These are phyloP conservation scores for Pteronotus mesoamericanus DNA, from an alignment of 2,797 vertebrate species.

Conservation along the genomic window DNA sequence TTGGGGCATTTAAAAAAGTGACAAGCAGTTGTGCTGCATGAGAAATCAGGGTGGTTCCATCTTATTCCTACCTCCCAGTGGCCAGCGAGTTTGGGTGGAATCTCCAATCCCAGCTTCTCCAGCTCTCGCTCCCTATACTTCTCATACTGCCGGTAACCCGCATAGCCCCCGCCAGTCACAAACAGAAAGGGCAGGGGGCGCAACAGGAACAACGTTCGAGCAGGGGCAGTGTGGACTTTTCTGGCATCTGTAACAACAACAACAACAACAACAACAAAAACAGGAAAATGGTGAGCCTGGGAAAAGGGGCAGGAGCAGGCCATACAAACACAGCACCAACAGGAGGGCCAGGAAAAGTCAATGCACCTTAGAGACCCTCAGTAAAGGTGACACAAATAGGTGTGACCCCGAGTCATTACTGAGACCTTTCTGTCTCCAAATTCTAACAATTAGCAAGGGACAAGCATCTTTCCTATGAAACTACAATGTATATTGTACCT, in stretches of 20 bases:
- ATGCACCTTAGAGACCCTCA: too few relatives aligned
- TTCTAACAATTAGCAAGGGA: background rate
- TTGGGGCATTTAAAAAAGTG: background rate
- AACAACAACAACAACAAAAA: background rate
- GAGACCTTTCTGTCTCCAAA: background rate
- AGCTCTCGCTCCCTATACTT: constrained; percentile 81
- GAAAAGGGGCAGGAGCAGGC: background rate
- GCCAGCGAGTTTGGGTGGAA: constrained; percentile 85
- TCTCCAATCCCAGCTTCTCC: constrained; percentile 84
- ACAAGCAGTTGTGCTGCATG: background rate
- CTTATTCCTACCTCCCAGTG: constrained; percentile 86
- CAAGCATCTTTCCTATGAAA: background rate
- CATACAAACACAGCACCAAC: background rate
- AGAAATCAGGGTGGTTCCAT: background rate
- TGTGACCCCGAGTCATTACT: background rate
- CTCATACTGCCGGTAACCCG: constrained; percentile 90
- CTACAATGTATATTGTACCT: background rate
- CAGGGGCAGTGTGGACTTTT: constrained; percentile 78
- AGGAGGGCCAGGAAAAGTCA: background rate
- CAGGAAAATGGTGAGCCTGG: background rate
- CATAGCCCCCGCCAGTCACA: constrained; percentile 88
- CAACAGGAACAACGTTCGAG: constrained; percentile 77
- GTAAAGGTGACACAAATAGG: background rate
- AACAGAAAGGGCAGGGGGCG: constrained; percentile 88
- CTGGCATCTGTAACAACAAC: constrained; percentile 77